Percentiles rank a stretch among this genome's conserved stretches.
phyloP scores from a whole-genome alignment of 2,888 invertebrate species.

The Hermodice carunculata region DNA sequence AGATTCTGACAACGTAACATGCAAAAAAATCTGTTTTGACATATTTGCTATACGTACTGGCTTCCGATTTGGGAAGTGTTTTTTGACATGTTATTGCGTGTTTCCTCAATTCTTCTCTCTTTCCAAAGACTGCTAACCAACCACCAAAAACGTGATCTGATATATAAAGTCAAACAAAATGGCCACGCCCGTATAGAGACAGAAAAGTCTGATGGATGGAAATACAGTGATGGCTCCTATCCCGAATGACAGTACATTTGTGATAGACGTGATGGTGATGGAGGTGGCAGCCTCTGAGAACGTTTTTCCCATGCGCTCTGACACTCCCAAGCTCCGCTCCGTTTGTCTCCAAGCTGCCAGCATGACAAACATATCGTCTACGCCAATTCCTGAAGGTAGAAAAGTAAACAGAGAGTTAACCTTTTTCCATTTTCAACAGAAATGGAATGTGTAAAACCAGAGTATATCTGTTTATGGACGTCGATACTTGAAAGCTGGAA shows the following conservation, averaged over 20 bases:
- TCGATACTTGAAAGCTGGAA: no score
- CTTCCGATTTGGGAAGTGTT: neutral
- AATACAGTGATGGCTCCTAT: slow-evolving; percentile 22
- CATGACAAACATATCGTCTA: slow-evolving; percentile 29
- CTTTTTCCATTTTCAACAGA: no score
- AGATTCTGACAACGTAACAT: neutral
- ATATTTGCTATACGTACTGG: neutral
- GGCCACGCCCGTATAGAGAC: slow-evolving; percentile 25
- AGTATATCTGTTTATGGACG: no score
- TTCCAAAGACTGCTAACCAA: slow-evolving; percentile 15
- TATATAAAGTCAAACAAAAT: slow-evolving; percentile 24
- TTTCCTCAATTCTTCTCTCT: slow-evolving; percentile 18
- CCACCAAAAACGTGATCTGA: slow-evolving; percentile 26
- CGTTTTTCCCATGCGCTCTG: slow-evolving; percentile 12
- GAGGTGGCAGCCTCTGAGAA: slow-evolving; percentile 17
- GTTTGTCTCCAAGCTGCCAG: slow-evolving; percentile 22
- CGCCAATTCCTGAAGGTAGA: slow-evolving; percentile 17
- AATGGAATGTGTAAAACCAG: no score
- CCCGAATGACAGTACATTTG: slow-evolving; percentile 19
- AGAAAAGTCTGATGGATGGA: slow-evolving; percentile 22
- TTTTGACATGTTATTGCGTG: no score
- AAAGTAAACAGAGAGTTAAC: no score
- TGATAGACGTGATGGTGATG: slow-evolving; percentile 27
- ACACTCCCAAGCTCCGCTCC: slow-evolving; percentile 2
- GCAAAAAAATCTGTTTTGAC: neutral